phyloP scores from a whole-genome alignment of 2,113 vertebrate species.

The Plecturocebus donacophilus region DNA sequence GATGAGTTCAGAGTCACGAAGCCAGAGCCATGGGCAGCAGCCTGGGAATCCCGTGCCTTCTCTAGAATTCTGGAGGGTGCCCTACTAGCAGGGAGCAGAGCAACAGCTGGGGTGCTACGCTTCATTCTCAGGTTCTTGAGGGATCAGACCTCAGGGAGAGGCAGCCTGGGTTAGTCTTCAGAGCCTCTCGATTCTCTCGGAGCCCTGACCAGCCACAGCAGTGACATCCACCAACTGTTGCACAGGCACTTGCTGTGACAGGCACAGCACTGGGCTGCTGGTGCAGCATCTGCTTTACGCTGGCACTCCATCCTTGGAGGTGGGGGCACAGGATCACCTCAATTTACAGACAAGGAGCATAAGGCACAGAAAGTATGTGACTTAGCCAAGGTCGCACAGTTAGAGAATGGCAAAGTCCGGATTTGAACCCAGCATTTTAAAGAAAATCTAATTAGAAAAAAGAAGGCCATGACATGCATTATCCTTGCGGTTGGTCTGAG shows the following conservation, averaged over 20 bases:
- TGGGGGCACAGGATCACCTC: neutral
- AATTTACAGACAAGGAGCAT: neutral
- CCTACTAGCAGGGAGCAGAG: neutral
- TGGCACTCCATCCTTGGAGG: neutral
- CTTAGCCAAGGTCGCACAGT: neutral
- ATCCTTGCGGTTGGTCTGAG: neutral
- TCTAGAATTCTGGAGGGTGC: neutral
- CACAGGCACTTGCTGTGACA: neutral
- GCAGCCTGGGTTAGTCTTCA: neutral
- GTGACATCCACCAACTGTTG: rapidly evolving
- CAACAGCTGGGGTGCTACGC: rapidly evolving
- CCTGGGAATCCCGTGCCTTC: neutral
- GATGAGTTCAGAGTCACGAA: neutral
- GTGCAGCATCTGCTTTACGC: neutral
- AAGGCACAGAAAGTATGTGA: neutral
- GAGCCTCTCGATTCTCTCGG: neutral
- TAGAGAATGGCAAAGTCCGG: neutral
- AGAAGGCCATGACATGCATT: neutral
- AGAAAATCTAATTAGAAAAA: neutral
- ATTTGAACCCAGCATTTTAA: neutral
- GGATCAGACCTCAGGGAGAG: neutral
- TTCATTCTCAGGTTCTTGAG: rapidly evolving
- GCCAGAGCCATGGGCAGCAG: neutral
- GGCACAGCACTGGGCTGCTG: rapidly evolving
- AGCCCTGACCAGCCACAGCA: neutral